Evolutionary conservation across 1,140 invertebrate species (phyloP).

Genomic region (Halictus rubicundus): DNA sequence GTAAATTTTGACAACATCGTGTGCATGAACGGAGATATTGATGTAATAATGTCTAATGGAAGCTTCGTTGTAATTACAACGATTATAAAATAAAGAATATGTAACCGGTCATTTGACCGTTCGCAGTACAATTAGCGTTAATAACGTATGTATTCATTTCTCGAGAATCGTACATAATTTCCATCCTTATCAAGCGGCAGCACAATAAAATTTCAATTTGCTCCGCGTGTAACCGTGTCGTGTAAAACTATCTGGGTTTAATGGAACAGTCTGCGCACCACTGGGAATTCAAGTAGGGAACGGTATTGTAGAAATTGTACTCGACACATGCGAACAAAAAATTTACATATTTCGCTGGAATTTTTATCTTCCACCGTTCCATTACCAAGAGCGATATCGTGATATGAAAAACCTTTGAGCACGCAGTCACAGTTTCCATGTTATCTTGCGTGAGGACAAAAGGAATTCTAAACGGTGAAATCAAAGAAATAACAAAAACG

Average conservation of each 20-base stretch:
- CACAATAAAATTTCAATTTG: neutral
- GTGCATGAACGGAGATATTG: too few species aligned
- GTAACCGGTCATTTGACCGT: too few species aligned
- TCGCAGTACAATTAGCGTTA: too few species aligned
- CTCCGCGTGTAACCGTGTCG: neutral
- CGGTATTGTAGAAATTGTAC: neutral
- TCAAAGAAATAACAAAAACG: too few species aligned
- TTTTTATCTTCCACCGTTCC: neutral
- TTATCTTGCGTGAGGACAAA: neutral
- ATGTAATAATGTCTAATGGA: too few species aligned
- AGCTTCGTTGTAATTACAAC: too few species aligned
- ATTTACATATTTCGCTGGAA: neutral
- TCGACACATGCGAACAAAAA: neutral
- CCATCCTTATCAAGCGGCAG: neutral
- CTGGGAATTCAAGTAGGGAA: neutral
- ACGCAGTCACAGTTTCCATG: neutral
- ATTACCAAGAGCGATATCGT: neutral
- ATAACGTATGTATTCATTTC: neutral
- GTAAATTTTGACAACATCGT: too few species aligned
- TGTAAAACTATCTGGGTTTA: neutral
- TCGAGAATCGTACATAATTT: neutral
- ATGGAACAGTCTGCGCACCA: neutral
- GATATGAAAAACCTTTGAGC: neutral
- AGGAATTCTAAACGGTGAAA: too few species aligned
- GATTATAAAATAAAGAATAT: too few species aligned